These are phyloP conservation scores for Xenops minutus DNA, from an alignment of 2,797 vertebrate species.

Conservation along the genomic window DNA sequence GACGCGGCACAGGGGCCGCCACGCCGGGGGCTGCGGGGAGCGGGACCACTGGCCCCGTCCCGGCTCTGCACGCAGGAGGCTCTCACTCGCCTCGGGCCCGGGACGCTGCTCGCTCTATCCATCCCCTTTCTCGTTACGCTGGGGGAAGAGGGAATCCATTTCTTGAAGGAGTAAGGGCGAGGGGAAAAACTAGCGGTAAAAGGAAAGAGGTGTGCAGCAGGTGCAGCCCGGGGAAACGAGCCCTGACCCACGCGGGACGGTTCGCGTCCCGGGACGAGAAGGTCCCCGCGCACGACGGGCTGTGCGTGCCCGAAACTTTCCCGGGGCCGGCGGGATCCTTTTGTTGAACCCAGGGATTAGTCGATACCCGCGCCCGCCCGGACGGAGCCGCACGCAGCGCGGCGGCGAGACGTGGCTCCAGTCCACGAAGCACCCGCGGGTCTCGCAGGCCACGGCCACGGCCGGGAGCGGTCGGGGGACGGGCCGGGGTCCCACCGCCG, in stretches of 20 bases:
- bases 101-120: too few species aligned
- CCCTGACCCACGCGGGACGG: neutral
- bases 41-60: neutral
- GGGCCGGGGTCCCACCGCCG: neutral
- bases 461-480: accelerated
- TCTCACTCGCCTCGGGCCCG: neutral
- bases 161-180: neutral
- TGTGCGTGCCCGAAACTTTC: neutral
- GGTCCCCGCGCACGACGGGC: neutral
- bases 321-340: too few species aligned
- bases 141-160: neutral
- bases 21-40: neutral
- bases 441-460: neutral
- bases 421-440: neutral
- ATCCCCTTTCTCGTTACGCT: neutral
- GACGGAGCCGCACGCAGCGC: neutral
- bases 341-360: neutral
- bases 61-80: neutral
- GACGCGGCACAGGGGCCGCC: neutral
- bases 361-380: too few species aligned
- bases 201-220: neutral
- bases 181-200: neutral
- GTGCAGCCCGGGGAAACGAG: neutral
- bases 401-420: neutral
- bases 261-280: neutral